These are phyloP conservation scores for Heterodera filipjevi DNA, from an alignment of 2,888 invertebrate genomes.

Conservation along the genomic window DNA sequence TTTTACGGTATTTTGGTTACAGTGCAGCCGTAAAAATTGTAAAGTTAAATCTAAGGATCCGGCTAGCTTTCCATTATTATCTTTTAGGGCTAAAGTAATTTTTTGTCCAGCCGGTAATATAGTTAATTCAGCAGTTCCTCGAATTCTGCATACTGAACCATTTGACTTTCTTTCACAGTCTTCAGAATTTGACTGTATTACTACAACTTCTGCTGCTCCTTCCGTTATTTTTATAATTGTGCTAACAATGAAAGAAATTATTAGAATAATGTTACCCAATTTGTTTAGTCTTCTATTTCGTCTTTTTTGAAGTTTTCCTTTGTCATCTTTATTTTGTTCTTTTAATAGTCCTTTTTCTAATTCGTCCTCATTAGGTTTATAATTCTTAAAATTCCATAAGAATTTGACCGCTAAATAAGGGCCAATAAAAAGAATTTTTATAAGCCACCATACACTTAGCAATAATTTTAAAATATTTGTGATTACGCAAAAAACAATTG, in stretches of 20 bases:
- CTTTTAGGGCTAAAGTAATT: not conserved
- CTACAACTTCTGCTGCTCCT: not conserved
- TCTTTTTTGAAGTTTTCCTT: not conserved
- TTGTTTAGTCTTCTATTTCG: conserved; percentile 1
- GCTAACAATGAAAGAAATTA: not conserved
- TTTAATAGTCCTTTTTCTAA: conserved; percentile 4
- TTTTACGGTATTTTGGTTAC: conserved; percentile 13
- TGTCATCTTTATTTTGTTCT: not conserved
- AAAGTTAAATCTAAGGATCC: not conserved
- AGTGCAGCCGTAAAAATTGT: not conserved
- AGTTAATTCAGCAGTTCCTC: not conserved
- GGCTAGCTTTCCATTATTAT: not conserved
- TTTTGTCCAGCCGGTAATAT: conserved; percentile 6
- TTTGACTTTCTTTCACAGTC: conserved; percentile 6
- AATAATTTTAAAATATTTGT: not conserved
- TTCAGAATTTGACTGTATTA: not conserved
- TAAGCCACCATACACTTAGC: not conserved
- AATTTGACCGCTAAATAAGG: not conserved
- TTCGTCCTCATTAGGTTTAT: not conserved
- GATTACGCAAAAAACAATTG: not conserved
- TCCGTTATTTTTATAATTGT: not conserved
- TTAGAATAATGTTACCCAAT: not conserved
- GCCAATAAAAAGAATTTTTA: not conserved
- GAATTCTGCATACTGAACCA: not conserved
- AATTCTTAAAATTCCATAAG: not conserved